phyloP scores from a whole-genome alignment of 2,888 invertebrate species.

The Trypoxylon attenuatum region DNA sequence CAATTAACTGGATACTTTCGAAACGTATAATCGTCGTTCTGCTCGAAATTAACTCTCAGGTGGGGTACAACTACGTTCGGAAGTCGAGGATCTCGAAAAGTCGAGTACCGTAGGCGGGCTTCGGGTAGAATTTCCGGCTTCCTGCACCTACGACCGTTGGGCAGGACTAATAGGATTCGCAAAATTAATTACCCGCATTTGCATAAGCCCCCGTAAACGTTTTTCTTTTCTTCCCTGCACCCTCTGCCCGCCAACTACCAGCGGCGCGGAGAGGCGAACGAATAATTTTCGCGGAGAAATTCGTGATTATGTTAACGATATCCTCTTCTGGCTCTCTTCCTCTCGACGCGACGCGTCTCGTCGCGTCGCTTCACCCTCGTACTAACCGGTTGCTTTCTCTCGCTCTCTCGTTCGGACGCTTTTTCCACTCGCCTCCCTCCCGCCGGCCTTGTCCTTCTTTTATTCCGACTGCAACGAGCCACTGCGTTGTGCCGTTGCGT shows the following conservation, averaged over 20 bases:
- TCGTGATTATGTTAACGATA: constrained; percentile 62
- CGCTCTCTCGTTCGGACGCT: neutral
- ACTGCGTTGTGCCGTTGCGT: constrained; percentile 53
- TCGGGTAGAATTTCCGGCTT: constrained; percentile 47
- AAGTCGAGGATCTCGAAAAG: constrained; percentile 51
- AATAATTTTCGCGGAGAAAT: constrained; percentile 58
- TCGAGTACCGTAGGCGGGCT: constrained; percentile 26
- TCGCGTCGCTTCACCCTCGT: neutral
- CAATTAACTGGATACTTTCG: constrained; percentile 44
- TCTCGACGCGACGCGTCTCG: neutral
- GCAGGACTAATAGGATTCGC: constrained; percentile 66
- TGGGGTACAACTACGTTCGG: constrained; percentile 29
- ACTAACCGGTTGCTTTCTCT: neutral
- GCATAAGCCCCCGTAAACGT: constrained; percentile 67
- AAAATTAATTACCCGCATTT: constrained; percentile 71
- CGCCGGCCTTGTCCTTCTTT: too few relatives aligned
- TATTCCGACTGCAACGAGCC: constrained; percentile 35
- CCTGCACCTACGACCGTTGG: constrained; percentile 52
- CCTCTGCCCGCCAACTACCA: constrained; percentile 12
- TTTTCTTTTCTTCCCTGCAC: constrained; percentile 50
- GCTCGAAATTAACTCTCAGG: constrained; percentile 38
- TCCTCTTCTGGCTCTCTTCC: constrained; percentile 11
- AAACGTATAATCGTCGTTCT: constrained; percentile 34
- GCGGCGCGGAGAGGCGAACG: constrained; percentile 26
- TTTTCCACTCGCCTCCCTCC: too few relatives aligned